Base-by-base conservation (phyloP, 2,888 invertebrate species). In the Eledona agricola region DNA sequence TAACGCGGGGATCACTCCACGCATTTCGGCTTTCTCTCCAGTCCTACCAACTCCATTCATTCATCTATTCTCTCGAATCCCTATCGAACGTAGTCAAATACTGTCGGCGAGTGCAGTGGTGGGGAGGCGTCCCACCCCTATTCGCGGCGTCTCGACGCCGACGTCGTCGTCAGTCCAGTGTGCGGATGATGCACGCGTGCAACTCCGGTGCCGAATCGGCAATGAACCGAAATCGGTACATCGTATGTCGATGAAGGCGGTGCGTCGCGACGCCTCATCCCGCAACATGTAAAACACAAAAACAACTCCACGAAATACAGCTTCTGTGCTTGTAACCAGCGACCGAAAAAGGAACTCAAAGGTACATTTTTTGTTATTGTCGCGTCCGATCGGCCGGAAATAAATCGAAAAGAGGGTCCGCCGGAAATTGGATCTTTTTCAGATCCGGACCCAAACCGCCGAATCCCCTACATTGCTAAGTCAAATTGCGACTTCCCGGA, bases 91-190 rank as follows among this genome's bases (percentile, higher is more conserved):
- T 37, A 37, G 55, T 52, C 42, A 22, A 49, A 25, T 37, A 52
- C 49, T 40, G 49, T 25, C 53, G 42, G 47, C 26, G n/a, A n/a
- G 42, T 34, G 38, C 34, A 29, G 49, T 57, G 37, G 60, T 51
- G 60, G 60, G 55, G 55, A 51, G 40, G 53, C 55, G 47, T 54
- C 51, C 55, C 50, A 51, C 55, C 55, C 55, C 51, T 26, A 19
- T 38, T 32, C 37, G 35, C 51, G 64, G 63, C 66, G 65, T 60
- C 65, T 54, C 62, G 60, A 59, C 66, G 69, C 62, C 69, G 60
- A 60, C 63, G 63, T 55, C 58, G 58, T 58, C 59, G 63, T 54
- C 57, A 60, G 59, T 51, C 54, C 61, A 63, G 63, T 57, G 59
- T 57, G 55, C 62, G 63, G 55, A 61, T 56, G 54, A 60, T 63